Evolutionary conservation across 2,797 vertebrate genomes (phyloP), one percentile per base, ranked within the genome.

Genomic region (Microctenopoma stevenorrisi): DNA sequence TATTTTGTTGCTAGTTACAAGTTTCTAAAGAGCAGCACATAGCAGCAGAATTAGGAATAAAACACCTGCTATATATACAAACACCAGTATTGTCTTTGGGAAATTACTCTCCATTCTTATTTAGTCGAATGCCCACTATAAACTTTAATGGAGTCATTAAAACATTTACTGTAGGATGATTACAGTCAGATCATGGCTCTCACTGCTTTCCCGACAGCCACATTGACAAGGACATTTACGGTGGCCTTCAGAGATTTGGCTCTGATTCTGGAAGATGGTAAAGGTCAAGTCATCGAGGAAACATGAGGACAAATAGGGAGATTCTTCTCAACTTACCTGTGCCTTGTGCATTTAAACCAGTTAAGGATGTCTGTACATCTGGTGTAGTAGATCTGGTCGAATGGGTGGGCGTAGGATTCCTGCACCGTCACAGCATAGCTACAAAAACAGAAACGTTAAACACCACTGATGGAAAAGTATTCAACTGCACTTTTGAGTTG

Each of bases 311-410:
- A 58, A 70, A 57, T 3, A 2, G 22, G 12, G 54, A 66, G 43
- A n/a, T 33, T n/a, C 25, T 14, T 60, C 38, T 33, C 56, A 35
- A 80, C 93, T 81, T 88, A 98, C 98, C 98, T 95, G 89, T 99
- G 98, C 69, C 96, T 93, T 50, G 98, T 99, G 86, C 98, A 99
- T 90, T 99, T 99, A 94, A 99, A 99, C 97, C 97, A 99, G 94
- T 98, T 99, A 68, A 99, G 96, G 83, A 99, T 99, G 88, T 99
- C 98, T 0, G 98, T 98, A 86, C 98, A 99, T 81, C 97, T 95
- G 16, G 97, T 99, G 72, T 99, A 99, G 88, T 99, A 99, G 91
- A 99, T 96, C 92, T 99, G 98, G 89, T 99, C 96, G 11, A 99
- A 99, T 0, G 97, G 97, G 67, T 99, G 98, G 9, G 97, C 96